Conservation (phyloP, 2,113 vertebrate genomes). For the Barnardius zonarius region DNA sequence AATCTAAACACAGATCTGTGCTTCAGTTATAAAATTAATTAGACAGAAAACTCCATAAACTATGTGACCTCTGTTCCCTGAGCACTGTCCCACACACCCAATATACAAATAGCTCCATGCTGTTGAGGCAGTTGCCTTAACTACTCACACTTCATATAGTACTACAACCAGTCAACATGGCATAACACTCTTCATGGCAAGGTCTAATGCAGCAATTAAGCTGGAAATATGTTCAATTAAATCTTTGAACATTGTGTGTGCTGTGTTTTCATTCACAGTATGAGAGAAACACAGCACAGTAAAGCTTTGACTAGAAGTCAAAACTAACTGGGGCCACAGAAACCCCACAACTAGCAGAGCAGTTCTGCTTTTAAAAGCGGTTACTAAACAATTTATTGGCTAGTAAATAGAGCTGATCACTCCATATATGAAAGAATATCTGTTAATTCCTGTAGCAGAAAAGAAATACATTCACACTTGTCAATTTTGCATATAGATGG, state of each 20-base stretch:
- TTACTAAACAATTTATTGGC: background rate
- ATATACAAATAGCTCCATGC: background rate
- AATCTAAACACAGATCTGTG: background rate
- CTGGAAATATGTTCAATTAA: background rate
- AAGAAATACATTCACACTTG: background rate
- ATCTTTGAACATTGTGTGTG: background rate
- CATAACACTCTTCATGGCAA: background rate
- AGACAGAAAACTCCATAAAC: background rate
- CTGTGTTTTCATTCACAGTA: background rate
- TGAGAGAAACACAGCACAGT: background rate
- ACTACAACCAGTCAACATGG: background rate
- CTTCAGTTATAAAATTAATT: slow-evolving; percentile 20
- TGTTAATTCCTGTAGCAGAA: background rate
- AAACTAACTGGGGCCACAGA: background rate
- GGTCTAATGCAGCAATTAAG: background rate
- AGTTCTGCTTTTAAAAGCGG: background rate
- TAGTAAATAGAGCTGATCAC: background rate
- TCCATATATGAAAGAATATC: background rate
- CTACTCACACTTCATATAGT: background rate
- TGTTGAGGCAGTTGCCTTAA: background rate
- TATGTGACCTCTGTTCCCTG: background rate
- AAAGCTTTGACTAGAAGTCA: background rate
- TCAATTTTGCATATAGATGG: background rate
- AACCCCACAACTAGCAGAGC: background rate
- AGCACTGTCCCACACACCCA: background rate